Evolutionary conservation across 1,140 invertebrate genomes (phyloP).

Genomic region (Tigriopus japonicus): DNA sequence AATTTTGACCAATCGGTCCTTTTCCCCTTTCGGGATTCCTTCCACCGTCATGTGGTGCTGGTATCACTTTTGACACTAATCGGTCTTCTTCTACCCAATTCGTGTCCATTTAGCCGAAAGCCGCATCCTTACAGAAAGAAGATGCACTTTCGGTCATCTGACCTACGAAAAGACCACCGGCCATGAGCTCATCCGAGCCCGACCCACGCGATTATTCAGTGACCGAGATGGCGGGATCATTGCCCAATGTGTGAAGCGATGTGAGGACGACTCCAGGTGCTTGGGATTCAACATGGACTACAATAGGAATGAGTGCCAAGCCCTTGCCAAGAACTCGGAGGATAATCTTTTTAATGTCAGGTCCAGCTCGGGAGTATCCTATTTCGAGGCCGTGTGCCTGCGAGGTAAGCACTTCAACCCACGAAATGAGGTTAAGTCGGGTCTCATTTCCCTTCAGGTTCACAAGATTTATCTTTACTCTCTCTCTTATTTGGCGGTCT

Average conservation of each 20-base stretch:
- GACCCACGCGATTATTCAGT: constrained; percentile 23
- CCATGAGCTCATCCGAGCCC: constrained; percentile 25
- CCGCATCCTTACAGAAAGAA: constrained; percentile 15
- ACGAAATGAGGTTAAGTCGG: constrained; percentile 6
- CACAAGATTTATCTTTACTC: neutral
- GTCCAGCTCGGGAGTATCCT: constrained; percentile 25
- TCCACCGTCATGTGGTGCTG: too few relatives aligned
- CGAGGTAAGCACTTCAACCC: constrained; percentile 19
- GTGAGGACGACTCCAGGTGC: constrained; percentile 25
- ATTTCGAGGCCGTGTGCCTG: constrained; percentile 30
- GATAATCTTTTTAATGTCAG: constrained; percentile 23
- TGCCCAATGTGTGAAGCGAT: constrained; percentile 24
- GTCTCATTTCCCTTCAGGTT: neutral
- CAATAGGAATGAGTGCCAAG: constrained; percentile 26
- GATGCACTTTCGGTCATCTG: constrained; percentile 22
- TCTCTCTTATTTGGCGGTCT: neutral
- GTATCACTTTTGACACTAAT: too few relatives aligned
- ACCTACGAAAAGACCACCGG: constrained; percentile 29
- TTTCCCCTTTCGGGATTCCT: too few relatives aligned
- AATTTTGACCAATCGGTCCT: too few relatives aligned
- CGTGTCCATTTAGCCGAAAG: neutral
- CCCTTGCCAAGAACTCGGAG: constrained; percentile 23
- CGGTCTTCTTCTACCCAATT: too few relatives aligned
- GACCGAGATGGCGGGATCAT: constrained; percentile 24
- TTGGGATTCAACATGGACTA: constrained; percentile 29